Evolutionary conservation across 2,888 invertebrate species (phyloP).

Genomic region (Ormia ochracea): DNA sequence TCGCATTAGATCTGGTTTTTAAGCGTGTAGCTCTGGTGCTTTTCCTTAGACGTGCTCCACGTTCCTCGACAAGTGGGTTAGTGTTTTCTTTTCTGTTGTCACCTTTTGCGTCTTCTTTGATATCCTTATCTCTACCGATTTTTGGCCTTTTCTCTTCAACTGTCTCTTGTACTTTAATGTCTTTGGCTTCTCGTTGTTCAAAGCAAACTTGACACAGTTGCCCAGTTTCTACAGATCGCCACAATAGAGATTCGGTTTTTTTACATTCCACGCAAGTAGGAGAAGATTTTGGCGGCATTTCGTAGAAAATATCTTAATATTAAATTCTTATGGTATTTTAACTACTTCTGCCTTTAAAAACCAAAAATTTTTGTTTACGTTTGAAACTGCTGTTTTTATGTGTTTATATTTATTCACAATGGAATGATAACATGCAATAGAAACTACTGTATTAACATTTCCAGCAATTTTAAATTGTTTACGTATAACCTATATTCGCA

Average conservation of each 20-base stretch:
- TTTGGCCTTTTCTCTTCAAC: conserved; percentile 61
- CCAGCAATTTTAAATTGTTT: too few relatives aligned
- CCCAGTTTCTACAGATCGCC: conserved; percentile 86
- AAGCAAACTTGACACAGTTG: conserved; percentile 87
- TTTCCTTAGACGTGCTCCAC: conserved; percentile 69
- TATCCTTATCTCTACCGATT: conserved; percentile 69
- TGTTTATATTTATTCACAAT: background rate
- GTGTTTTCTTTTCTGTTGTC: conserved; percentile 27
- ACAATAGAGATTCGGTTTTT: conserved; percentile 83
- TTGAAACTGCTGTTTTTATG: background rate
- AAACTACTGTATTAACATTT: too few relatives aligned
- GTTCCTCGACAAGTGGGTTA: conserved; percentile 66
- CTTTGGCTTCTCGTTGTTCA: conserved; percentile 77
- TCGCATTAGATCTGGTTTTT: conserved; percentile 76
- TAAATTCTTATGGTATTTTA: background rate
- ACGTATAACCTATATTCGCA: too few relatives aligned
- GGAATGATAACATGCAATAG: background rate
- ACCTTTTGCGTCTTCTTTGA: conserved; percentile 62
- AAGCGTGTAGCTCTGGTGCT: conserved; percentile 69
- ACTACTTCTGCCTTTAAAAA: background rate
- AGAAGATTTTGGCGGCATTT: conserved; percentile 66
- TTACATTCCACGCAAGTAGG: conserved; percentile 85
- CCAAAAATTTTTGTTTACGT: conserved; percentile 12
- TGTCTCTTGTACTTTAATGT: conserved; percentile 66
- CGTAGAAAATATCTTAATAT: background rate